phyloP scores from a whole-genome alignment of 2,888 invertebrate genomes.

The Choreutis nemorana region DNA sequence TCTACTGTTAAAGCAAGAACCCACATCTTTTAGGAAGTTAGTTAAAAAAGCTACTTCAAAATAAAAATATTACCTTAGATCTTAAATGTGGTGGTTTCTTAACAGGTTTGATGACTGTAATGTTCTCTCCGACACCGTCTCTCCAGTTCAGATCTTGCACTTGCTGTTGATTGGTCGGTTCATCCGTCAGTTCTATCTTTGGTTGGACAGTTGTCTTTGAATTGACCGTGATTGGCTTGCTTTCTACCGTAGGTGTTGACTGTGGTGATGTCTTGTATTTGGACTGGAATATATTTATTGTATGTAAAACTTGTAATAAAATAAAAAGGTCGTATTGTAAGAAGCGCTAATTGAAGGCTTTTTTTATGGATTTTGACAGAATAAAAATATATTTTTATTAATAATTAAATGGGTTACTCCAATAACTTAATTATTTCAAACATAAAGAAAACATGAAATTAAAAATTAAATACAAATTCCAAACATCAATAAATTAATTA shows the following conservation, averaged over 20 bases:
- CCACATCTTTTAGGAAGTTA: too few relatives aligned
- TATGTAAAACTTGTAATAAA: too few relatives aligned
- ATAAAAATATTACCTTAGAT: slow-evolving; percentile 71
- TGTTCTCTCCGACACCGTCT: slow-evolving; percentile 39
- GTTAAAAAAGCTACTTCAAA: too few relatives aligned
- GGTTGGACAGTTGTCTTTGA: slow-evolving; percentile 17
- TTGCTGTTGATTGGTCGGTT: slow-evolving; percentile 16
- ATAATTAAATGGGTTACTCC: too few relatives aligned
- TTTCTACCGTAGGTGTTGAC: slow-evolving; percentile 29
- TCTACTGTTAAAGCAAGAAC: too few relatives aligned
- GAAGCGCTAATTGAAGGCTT: too few relatives aligned
- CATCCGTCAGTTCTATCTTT: slow-evolving; percentile 28
- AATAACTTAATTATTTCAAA: too few relatives aligned
- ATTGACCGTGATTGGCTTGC: slow-evolving; percentile 17
- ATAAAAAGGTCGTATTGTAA: slow-evolving; percentile 1
- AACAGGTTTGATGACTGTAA: slow-evolving; percentile 53
- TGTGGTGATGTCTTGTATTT: slow-evolving; percentile 53
- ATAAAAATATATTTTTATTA: too few relatives aligned
- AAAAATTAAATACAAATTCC: too few relatives aligned
- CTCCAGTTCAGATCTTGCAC: slow-evolving; percentile 29
- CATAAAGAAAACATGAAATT: too few relatives aligned
- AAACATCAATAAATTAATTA: too few relatives aligned
- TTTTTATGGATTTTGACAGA: too few relatives aligned
- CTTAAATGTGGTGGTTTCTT: slow-evolving; percentile 71
- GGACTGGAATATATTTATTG: slow-evolving; percentile 24